phyloP scores from a whole-genome alignment of 1,140 invertebrate genomes.

The Hylaeus anthracinus region DNA sequence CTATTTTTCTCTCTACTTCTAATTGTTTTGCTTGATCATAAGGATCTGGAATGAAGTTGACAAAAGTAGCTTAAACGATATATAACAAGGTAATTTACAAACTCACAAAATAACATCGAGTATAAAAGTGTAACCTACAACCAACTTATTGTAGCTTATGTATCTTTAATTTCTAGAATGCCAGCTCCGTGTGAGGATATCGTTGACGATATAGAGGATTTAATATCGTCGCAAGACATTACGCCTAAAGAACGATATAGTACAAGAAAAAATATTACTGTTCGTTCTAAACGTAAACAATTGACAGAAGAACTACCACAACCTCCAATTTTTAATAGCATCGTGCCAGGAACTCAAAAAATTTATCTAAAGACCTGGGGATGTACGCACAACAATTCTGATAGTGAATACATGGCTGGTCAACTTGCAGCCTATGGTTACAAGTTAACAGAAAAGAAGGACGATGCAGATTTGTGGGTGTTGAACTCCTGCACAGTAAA shows the following conservation, averaged over 20 bases:
- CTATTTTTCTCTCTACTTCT: not conserved
- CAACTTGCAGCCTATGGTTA: slow-evolving; percentile 94
- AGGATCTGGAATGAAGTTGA: not conserved
- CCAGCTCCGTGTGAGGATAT: slow-evolving; percentile 83
- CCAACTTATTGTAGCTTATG: not conserved
- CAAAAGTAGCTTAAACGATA: not conserved
- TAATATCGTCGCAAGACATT: slow-evolving; percentile 89
- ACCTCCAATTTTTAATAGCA: slow-evolving; percentile 64
- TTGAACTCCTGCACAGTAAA: slow-evolving; percentile 99
- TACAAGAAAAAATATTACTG: slow-evolving; percentile 85
- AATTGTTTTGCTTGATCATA: not conserved
- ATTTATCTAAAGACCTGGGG: slow-evolving; percentile 99
- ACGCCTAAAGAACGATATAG: slow-evolving; percentile 88
- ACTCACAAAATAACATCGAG: not conserved
- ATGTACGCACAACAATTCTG: slow-evolving; percentile 97
- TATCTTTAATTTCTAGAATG: slow-evolving; percentile 73
- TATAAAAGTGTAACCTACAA: not conserved
- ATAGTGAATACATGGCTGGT: slow-evolving; percentile 99
- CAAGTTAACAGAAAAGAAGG: slow-evolving; percentile 90
- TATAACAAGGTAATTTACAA: not conserved
- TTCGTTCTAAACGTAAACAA: slow-evolving; percentile 82
- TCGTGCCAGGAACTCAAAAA: slow-evolving; percentile 92
- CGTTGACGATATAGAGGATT: slow-evolving; percentile 90
- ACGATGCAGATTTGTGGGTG: slow-evolving; percentile 94
- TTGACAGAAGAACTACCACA: slow-evolving; percentile 42